phyloP scores from a whole-genome alignment of 2,888 invertebrate species.

The Cynaeus angustus region DNA sequence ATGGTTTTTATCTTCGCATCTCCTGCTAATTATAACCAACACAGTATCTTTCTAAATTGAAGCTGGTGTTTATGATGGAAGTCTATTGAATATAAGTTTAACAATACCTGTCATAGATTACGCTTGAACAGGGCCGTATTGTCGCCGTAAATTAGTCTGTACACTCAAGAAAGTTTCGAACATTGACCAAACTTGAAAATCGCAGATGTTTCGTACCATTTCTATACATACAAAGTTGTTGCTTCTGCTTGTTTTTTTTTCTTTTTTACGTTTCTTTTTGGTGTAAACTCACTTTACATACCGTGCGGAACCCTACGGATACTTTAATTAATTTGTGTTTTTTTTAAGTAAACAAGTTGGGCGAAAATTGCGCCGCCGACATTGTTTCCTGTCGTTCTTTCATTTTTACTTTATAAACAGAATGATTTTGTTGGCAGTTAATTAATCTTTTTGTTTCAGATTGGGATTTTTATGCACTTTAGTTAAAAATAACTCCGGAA shows the following conservation, averaged over 20 bases:
- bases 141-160: too few species aligned
- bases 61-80: too few species aligned
- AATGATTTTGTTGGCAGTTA: neutral
- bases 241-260: neutral
- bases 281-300: neutral
- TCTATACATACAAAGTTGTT: too few species aligned
- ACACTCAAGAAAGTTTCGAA: too few species aligned
- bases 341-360: neutral
- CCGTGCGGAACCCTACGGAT: neutral
- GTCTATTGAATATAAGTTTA: too few species aligned
- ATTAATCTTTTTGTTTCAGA: neutral
- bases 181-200: too few species aligned
- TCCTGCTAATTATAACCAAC: neutral
- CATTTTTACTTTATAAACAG: neutral
- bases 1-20: too few species aligned
- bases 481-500: neutral
- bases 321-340: neutral
- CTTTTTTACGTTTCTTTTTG: neutral
- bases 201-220: too few species aligned
- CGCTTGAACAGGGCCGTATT: too few species aligned
- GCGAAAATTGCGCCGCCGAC: constrained; percentile 2
- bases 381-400: constrained; percentile 1
- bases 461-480: neutral
- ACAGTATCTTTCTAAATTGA: too few species aligned
- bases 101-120: too few species aligned